A percentile compares a stretch with the other conserved stretches of the same genome.
These are phyloP conservation scores for Gallinago jamesoni DNA, from an alignment of 2,113 vertebrate species.

Conservation along the genomic window DNA sequence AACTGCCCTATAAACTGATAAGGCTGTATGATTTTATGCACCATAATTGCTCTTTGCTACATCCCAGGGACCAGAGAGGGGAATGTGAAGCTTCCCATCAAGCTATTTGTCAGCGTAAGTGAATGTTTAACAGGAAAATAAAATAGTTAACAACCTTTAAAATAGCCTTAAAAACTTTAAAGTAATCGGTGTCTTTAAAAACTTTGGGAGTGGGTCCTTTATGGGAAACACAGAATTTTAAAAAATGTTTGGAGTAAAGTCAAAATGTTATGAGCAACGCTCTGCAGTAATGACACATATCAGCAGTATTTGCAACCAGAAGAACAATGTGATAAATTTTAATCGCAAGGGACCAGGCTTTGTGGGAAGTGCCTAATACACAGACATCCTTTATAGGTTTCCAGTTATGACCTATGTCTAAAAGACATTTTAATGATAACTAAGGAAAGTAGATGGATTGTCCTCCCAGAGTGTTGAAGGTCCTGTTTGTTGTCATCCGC, in stretches of 20 bases:
- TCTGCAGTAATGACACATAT: conserved; percentile 82
- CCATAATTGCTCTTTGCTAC: conserved; percentile 21
- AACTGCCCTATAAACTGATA: conserved; percentile 20
- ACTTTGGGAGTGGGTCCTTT: conserved; percentile 60
- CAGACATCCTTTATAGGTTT: conserved; percentile 85
- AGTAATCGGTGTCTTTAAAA: conserved; percentile 28
- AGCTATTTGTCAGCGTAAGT: conserved; percentile 51
- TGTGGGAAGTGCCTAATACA: conserved; percentile 82
- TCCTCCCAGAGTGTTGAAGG: conserved; percentile 85
- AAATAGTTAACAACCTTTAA: conserved; percentile 57
- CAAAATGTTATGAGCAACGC: conserved; percentile 78
- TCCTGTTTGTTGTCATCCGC: conserved; percentile 83
- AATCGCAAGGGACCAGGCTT: conserved; percentile 76
- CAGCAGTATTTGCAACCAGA: conserved; percentile 80
- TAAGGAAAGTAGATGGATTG: conserved; percentile 84
- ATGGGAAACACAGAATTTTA: conserved; percentile 62
- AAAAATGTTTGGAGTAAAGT: conserved; percentile 72
- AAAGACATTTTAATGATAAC: conserved; percentile 89
- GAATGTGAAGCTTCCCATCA: conserved; percentile 46
- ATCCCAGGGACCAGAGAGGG: conserved; percentile 44
- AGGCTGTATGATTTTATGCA: not conserved
- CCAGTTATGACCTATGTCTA: conserved; percentile 85
- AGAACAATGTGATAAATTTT: conserved; percentile 84
- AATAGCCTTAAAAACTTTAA: conserved; percentile 31
- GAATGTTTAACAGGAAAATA: conserved; percentile 58